Conservation (phyloP, 2,888 invertebrate genomes). For the Limnephilus rhombicus region DNA sequence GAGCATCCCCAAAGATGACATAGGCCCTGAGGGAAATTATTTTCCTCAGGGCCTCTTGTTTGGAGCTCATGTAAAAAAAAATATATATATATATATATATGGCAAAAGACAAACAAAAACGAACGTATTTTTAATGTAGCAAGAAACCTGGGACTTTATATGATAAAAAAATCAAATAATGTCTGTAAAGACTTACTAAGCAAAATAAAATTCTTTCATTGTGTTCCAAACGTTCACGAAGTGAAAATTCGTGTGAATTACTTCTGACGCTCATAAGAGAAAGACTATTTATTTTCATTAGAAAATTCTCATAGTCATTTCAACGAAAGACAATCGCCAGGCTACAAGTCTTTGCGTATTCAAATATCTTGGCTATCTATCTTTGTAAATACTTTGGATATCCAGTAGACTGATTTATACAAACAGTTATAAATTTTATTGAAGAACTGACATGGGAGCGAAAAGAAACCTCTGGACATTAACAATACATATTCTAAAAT, state of each 20-base stretch:
- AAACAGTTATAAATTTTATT: background rate
- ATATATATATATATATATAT: no score
- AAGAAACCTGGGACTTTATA: no score
- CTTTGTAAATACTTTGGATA: background rate
- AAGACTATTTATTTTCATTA: background rate
- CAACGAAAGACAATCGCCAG: constrained; percentile 6
- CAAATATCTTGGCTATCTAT: background rate
- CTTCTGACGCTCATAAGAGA: background rate
- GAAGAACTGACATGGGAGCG: background rate
- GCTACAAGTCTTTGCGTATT: background rate
- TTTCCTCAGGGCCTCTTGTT: no score
- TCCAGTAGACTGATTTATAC: background rate
- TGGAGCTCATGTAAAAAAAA: no score
- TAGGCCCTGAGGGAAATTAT: no score
- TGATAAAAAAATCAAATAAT: no score
- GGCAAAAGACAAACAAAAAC: background rate
- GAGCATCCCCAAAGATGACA: no score
- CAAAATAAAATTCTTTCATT: background rate
- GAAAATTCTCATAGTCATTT: background rate
- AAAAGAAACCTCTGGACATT: background rate
- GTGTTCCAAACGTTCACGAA: background rate
- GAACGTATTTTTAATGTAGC: background rate
- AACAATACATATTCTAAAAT: background rate
- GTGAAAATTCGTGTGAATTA: background rate
- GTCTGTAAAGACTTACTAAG: no score